Percentiles rank a stretch among this genome's conserved stretches.
phyloP scores from a whole-genome alignment of 2,797 vertebrate genomes.

The Allochrocebus solatus region DNA sequence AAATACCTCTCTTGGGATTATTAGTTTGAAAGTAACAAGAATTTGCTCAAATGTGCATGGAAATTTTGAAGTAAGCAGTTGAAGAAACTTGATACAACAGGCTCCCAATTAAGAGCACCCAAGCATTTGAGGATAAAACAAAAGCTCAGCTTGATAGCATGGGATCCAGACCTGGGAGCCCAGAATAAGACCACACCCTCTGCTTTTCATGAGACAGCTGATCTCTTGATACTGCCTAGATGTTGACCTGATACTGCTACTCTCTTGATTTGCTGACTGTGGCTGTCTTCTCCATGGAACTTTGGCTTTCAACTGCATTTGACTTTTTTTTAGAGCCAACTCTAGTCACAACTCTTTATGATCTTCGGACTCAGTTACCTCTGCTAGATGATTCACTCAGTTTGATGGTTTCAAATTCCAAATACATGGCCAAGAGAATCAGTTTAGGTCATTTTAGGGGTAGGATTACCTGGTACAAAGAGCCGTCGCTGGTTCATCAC shows the following conservation, averaged over 20 bases:
- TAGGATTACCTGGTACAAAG: neutral
- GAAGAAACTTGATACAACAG: neutral
- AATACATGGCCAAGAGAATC: neutral
- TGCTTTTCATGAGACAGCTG: accelerated
- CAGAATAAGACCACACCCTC: neutral
- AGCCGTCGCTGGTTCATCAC: neutral
- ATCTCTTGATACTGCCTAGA: neutral
- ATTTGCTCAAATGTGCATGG: neutral
- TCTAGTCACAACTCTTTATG: neutral
- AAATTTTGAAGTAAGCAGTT: neutral
- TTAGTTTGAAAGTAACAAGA: neutral
- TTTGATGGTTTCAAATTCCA: neutral
- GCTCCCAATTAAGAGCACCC: neutral
- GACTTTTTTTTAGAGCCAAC: neutral
- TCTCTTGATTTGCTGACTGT: neutral
- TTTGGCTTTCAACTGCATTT: neutral
- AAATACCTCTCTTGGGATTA: neutral
- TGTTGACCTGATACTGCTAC: too few species aligned
- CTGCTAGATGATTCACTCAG: neutral
- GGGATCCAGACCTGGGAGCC: neutral
- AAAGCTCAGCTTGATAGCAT: too few species aligned
- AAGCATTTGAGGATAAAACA: neutral
- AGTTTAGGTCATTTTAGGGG: neutral
- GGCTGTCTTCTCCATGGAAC: neutral
- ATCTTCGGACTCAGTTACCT: neutral